Base-by-base conservation (phyloP, 2,888 invertebrate species). In the Proisotoma minuta region DNA sequence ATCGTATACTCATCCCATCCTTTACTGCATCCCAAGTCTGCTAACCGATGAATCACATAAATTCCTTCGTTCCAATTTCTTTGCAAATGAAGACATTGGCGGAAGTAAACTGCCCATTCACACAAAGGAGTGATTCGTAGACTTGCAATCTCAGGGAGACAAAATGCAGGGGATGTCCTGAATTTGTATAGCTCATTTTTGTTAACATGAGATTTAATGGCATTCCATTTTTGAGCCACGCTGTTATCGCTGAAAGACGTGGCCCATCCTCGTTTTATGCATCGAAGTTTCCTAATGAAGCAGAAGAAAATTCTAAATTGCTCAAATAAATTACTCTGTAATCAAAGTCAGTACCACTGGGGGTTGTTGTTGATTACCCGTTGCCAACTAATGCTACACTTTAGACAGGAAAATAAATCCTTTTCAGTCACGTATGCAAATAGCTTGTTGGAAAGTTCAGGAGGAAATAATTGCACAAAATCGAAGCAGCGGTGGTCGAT, bases 341-440 rank as follows among this genome's bases (percentile, higher is more conserved):
- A n/a, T n/a, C 18, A 34, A 34, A 34, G n/a, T n/a, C n/a, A n/a
- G n/a, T 56, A 67, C 67, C 67, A 67, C 51, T 64, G 59, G 8
- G 28, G 2, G 27, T 67, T 58, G 49, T 62, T 60, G 29, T 67
- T 64, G 24, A 62, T 62, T 28, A 59, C 57, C 48, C 47, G 27
- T 39, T 59, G 39, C 67, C 67, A 67, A 12, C 12, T 29, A 47
- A 34, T 53, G 23, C 59, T 43, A 24, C 52, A 59, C 27, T 26
- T 18, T 24, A 47, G 52, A 27, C 62, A 64, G 40, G 57, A 40
- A 28, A 62, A 58, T 8, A 67, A 34, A 47, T 67, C 63, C 43
- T 50, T 39, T 26, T 61, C 59, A 1, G 62, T 26, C 10, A 67
- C 3, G 50, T 59, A 64, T 24, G 62, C 47, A 40, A 67, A 67